These are phyloP conservation scores for Trematomus bernacchii DNA, from an alignment of 2,797 vertebrate species.

Conservation along the genomic window DNA sequence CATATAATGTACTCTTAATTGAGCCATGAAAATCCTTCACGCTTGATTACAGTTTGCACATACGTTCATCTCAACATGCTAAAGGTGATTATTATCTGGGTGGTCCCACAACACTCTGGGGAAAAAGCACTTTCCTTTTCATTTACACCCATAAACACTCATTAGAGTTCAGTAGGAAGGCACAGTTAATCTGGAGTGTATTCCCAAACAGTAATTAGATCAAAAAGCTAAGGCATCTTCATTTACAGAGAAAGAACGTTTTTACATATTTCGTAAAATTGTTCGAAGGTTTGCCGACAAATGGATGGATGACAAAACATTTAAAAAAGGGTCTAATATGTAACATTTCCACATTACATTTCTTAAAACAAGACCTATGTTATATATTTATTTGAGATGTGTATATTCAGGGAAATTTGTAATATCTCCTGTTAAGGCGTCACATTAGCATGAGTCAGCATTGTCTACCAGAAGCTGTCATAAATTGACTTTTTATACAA, in stretches of 20 bases:
- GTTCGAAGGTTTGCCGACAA: not conserved
- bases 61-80: constrained; percentile 46
- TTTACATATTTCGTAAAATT: too few relatives aligned
- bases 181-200: constrained; percentile 45
- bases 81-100: constrained; percentile 46
- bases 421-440: too few relatives aligned
- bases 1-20: constrained; percentile 27
- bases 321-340: too few relatives aligned
- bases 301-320: constrained; percentile 2
- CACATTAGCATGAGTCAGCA: too few relatives aligned
- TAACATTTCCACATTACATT: too few relatives aligned
- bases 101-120: constrained; percentile 50
- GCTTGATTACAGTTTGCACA: constrained; percentile 58
- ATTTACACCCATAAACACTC: constrained; percentile 54
- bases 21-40: constrained; percentile 29
- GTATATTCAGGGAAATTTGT: too few relatives aligned
- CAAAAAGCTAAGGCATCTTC: not conserved
- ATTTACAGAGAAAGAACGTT: not conserved
- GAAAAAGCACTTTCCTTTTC: constrained; percentile 42
- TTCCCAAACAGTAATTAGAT: constrained; percentile 58
- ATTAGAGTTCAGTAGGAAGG: constrained; percentile 66
- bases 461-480: too few relatives aligned
- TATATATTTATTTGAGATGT: too few relatives aligned
- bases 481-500: too few relatives aligned
- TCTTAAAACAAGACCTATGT: too few relatives aligned